These are phyloP conservation scores for Agrilus planipennis DNA, from an alignment of 1,140 invertebrate genomes.

Conservation along the genomic window DNA sequence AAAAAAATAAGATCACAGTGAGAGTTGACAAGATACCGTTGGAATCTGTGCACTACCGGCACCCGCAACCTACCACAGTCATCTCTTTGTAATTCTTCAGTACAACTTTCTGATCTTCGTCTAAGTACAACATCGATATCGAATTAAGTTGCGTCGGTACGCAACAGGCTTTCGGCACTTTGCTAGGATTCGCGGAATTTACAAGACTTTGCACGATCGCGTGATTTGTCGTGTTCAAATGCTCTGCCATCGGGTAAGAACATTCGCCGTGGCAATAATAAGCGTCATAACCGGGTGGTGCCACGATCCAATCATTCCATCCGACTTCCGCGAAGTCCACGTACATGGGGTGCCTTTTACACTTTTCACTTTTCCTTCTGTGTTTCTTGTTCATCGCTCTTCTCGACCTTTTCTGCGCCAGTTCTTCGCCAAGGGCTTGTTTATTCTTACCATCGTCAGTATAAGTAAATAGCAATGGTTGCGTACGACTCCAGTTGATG, in stretches of 20 bases:
- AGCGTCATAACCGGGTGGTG: constrained; percentile 89
- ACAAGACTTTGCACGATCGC: constrained; percentile 96
- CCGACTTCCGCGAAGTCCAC: constrained; percentile 96
- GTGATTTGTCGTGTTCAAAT: constrained; percentile 95
- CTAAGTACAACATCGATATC: constrained; percentile 90
- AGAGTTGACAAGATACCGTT: not conserved
- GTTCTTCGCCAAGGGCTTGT: constrained; percentile 37
- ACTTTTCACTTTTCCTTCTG: constrained; percentile 62
- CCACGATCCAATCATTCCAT: constrained; percentile 99
- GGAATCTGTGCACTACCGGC: constrained; percentile 50
- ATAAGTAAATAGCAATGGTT: constrained; percentile 73
- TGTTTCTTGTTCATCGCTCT: constrained; percentile 39
- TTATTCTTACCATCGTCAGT: constrained; percentile 65
- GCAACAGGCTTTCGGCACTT: constrained; percentile 86
- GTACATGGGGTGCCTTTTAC: constrained; percentile 75
- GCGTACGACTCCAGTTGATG: constrained; percentile 45
- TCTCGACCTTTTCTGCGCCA: constrained; percentile 33
- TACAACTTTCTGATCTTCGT: constrained; percentile 85
- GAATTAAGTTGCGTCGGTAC: constrained; percentile 80
- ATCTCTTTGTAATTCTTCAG: constrained; percentile 96
- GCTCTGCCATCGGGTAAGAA: constrained; percentile 81
- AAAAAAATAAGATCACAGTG: constrained; percentile 4
- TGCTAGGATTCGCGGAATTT: constrained; percentile 77
- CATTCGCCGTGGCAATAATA: constrained; percentile 94
- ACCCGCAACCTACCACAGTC: constrained; percentile 90